Evolutionary conservation across 2,888 invertebrate genomes (phyloP).

Genomic region (Anticlea derivata): DNA sequence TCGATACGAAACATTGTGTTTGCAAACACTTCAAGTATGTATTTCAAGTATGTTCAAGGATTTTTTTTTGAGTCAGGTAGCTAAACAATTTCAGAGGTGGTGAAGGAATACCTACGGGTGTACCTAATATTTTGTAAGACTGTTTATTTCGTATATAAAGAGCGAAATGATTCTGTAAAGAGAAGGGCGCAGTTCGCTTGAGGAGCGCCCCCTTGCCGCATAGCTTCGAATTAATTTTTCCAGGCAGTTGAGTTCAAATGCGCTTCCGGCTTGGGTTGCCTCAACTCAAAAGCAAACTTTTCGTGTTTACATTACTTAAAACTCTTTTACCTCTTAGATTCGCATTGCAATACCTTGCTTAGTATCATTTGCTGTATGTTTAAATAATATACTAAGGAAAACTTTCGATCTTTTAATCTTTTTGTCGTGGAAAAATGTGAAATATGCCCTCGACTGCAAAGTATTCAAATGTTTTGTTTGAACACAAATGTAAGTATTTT

Average conservation of each 20-base stretch:
- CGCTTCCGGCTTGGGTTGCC: slow-evolving; percentile 75
- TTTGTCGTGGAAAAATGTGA: slow-evolving; percentile 15
- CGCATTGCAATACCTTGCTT: slow-evolving; percentile 65
- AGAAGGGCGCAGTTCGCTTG: slow-evolving; percentile 44
- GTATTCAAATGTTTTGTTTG: too few species aligned
- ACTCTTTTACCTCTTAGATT: slow-evolving; percentile 74
- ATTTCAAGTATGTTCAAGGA: too few species aligned
- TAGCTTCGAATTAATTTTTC: slow-evolving; percentile 79
- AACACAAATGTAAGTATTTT: too few species aligned
- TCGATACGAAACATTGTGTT: slow-evolving; percentile 34
- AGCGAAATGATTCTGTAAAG: slow-evolving; percentile 59
- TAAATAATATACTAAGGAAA: slow-evolving; percentile 52
- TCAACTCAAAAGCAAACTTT: slow-evolving; percentile 79
- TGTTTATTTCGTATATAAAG: slow-evolving; percentile 58
- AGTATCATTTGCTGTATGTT: slow-evolving; percentile 63
- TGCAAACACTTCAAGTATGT: not conserved
- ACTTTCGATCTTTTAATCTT: slow-evolving; percentile 10
- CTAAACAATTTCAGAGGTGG: slow-evolving; percentile 36
- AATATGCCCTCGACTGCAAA: too few species aligned
- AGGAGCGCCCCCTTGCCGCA: slow-evolving; percentile 47
- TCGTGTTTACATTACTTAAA: slow-evolving; percentile 80
- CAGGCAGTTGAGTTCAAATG: slow-evolving; percentile 81
- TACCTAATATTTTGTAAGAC: slow-evolving; percentile 55
- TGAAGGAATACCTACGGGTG: slow-evolving; percentile 41
- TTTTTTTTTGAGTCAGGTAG: too few species aligned